A percentile compares a stretch with the other conserved stretches of the same genome.
These are phyloP conservation scores for Platyrinchus mystaceus DNA, from an alignment of 2,797 vertebrate species.

Conservation along the genomic window DNA sequence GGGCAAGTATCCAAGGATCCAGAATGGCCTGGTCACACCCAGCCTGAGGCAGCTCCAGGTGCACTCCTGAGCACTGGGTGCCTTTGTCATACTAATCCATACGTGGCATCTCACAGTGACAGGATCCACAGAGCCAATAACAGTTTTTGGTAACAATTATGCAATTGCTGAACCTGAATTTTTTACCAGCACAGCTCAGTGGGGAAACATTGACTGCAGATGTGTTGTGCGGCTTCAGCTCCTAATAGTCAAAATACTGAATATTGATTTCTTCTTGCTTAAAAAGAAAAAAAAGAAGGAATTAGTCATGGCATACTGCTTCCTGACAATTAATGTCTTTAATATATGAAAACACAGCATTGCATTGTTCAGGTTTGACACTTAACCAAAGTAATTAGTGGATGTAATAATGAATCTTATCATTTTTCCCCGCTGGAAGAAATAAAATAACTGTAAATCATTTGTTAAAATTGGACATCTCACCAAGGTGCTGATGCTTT, in stretches of 20 bases:
- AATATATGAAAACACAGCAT: conserved; percentile 4
- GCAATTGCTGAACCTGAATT: background rate
- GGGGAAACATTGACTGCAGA: background rate
- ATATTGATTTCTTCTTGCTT: background rate
- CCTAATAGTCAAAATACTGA: background rate
- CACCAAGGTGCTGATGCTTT: background rate
- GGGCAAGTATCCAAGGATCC: background rate
- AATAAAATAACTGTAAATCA: background rate
- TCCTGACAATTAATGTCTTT: conserved; percentile 12
- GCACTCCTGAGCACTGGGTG: background rate
- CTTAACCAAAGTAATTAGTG: background rate
- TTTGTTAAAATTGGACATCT: background rate
- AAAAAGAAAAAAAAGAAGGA: background rate
- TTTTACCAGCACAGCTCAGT: background rate
- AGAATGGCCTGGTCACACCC: background rate
- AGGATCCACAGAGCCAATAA: background rate
- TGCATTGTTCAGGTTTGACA: background rate
- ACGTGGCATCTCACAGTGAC: background rate
- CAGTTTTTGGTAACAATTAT: background rate
- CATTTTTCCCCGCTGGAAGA: background rate
- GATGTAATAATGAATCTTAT: background rate
- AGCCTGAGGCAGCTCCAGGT: background rate
- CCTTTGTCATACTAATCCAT: background rate
- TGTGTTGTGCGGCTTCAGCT: background rate
- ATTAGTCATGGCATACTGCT: background rate